Evolutionary conservation across 2,888 invertebrate species (phyloP).

Genomic region (Cephus nigrinus): DNA sequence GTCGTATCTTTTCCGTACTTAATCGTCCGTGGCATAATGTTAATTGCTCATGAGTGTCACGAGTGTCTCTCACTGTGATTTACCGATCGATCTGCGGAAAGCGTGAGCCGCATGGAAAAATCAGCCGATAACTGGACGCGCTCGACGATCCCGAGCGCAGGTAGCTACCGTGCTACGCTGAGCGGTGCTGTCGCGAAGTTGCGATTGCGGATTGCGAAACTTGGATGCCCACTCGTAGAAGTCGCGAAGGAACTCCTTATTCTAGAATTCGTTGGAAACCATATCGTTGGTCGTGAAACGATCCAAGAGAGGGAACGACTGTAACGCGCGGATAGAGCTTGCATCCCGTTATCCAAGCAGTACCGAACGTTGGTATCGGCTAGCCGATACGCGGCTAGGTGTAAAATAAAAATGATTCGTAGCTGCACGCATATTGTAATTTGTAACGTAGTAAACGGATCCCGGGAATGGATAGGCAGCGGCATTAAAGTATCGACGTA

Average conservation of each 20-base stretch:
- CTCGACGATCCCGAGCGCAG: background rate
- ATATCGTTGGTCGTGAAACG: background rate
- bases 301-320: background rate
- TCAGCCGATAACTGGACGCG: background rate
- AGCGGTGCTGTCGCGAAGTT: background rate
- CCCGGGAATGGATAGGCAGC: background rate
- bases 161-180: background rate
- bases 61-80: conserved; percentile 49
- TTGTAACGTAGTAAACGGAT: background rate
- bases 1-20: conserved; percentile 35
- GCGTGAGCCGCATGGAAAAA: background rate
- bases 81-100: conserved; percentile 37
- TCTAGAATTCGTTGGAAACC: background rate
- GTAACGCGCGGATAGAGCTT: background rate
- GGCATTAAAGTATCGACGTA: background rate
- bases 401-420: background rate
- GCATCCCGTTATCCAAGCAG: background rate
- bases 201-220: background rate
- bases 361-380: background rate
- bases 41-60: conserved; percentile 47
- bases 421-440: background rate
- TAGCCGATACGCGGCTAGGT: background rate
- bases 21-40: conserved; percentile 44
- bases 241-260: background rate
- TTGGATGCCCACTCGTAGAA: background rate